A percentile compares a stretch with the other conserved stretches of the same genome.
phyloP scores from a whole-genome alignment of 2,888 invertebrate species.

The Lampropteryx suffumata region DNA sequence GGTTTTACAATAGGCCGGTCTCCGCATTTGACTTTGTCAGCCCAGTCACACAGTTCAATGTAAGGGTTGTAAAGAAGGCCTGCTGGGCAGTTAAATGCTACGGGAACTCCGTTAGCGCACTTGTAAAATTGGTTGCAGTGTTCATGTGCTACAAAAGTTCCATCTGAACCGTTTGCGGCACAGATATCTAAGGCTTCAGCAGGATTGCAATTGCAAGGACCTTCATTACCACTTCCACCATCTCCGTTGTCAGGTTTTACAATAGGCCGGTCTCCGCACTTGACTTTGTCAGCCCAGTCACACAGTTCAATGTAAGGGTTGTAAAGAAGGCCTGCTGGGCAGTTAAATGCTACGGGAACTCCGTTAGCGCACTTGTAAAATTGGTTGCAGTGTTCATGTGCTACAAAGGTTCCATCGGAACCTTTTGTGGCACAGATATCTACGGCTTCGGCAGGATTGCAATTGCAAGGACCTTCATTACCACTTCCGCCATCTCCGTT shows the following conservation, averaged over 20 bases:
- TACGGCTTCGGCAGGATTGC: conserved; percentile 31
- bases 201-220: conserved; percentile 20
- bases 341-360: conserved; percentile 13
- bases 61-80: too few species aligned
- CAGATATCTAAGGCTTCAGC: conserved; percentile 41
- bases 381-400: background rate
- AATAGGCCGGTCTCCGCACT: conserved; percentile 41
- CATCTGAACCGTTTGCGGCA: conserved; percentile 24
- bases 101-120: too few species aligned
- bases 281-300: conserved; percentile 44
- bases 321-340: conserved; percentile 38
- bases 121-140: too few species aligned
- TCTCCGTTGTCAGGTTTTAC: conserved; percentile 24
- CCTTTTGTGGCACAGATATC: background rate
- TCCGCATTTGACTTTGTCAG: too few species aligned
- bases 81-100: too few species aligned
- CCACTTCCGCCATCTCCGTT: conserved; percentile 6
- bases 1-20: too few species aligned
- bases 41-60: too few species aligned
- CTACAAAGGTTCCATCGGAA: background rate
- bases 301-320: conserved; percentile 40
- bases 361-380: background rate
- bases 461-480: conserved; percentile 24
- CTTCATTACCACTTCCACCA: too few species aligned
- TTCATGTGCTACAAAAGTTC: too few species aligned